Conservation (phyloP, 2,797 vertebrate genomes). For the Falco novaeseelandiae region DNA sequence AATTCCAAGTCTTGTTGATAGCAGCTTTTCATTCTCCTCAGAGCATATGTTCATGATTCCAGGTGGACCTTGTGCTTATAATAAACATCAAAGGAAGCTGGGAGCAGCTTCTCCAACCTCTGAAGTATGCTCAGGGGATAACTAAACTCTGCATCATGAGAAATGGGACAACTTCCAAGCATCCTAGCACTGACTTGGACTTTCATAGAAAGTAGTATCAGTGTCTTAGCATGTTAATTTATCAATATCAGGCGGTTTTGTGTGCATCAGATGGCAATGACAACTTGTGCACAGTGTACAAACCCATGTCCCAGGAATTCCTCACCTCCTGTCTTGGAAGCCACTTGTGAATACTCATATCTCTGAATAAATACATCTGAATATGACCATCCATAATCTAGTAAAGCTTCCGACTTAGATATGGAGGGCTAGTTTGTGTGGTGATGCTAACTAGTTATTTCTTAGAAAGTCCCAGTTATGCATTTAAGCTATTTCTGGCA, state of each 20-base stretch:
- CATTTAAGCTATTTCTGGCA: not conserved
- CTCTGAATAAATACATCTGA: not conserved
- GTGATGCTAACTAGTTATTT: not conserved
- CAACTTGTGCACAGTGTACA: not conserved
- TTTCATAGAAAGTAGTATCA: not conserved
- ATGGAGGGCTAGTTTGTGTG: not conserved
- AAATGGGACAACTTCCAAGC: not conserved
- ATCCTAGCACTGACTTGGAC: not conserved
- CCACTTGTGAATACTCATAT: not conserved
- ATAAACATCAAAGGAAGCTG: not conserved
- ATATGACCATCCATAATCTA: not conserved
- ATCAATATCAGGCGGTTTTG: fast-evolving
- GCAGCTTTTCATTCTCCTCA: not conserved
- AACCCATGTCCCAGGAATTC: not conserved
- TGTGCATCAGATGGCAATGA: not conserved
- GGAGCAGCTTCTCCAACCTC: not conserved
- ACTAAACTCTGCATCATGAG: not conserved
- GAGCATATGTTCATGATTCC: fast-evolving
- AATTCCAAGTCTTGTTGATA: not conserved
- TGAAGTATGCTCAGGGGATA: not conserved
- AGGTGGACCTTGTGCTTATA: not conserved
- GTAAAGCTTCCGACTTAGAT: not conserved
- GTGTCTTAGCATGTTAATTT: not conserved
- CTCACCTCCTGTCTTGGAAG: not conserved
- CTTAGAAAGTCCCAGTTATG: not conserved